Percentiles rank a stretch among this genome's conserved stretches.
phyloP scores from a whole-genome alignment of 1,140 invertebrate genomes.

The Sminthurinus signatus region DNA sequence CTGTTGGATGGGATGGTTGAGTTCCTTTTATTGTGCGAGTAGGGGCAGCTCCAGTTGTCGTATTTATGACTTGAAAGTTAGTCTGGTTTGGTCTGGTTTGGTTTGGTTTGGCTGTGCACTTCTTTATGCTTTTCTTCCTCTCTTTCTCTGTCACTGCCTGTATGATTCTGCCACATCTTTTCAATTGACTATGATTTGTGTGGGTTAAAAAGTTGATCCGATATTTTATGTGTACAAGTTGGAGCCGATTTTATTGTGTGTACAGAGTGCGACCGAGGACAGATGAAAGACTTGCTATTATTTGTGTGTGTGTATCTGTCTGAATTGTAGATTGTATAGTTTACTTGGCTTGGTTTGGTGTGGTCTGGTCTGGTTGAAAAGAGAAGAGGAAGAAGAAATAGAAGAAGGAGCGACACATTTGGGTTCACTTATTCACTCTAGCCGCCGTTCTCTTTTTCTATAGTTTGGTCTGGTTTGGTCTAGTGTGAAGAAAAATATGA shows the following conservation, averaged over 20 bases:
- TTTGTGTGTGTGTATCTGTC: too few species aligned
- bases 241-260: conserved; percentile 32
- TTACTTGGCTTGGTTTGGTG: too few species aligned
- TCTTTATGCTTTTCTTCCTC: neutral
- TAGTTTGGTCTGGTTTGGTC: neutral
- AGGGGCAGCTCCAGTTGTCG: neutral
- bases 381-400: neutral
- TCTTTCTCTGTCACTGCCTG: neutral
- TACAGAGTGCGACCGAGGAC: neutral
- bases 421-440: neutral
- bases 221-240: conserved; percentile 33
- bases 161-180: conserved; percentile 14
- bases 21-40: too few species aligned
- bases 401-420: too few species aligned
- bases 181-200: conserved; percentile 33
- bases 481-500: conserved; percentile 32
- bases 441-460: neutral
- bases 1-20: too few species aligned
- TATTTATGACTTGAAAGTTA: too few species aligned
- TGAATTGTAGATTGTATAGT: too few species aligned
- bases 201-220: conserved; percentile 36
- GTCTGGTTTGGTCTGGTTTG: too few species aligned
- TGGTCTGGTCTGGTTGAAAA: too few species aligned
- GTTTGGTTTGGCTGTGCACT: conserved; percentile 1
- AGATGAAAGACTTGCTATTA: conserved; percentile 5